A percentile compares a stretch with the other conserved stretches of the same genome.
phyloP scores from a whole-genome alignment of 2,113 vertebrate species.

The Ciconia boyciana region DNA sequence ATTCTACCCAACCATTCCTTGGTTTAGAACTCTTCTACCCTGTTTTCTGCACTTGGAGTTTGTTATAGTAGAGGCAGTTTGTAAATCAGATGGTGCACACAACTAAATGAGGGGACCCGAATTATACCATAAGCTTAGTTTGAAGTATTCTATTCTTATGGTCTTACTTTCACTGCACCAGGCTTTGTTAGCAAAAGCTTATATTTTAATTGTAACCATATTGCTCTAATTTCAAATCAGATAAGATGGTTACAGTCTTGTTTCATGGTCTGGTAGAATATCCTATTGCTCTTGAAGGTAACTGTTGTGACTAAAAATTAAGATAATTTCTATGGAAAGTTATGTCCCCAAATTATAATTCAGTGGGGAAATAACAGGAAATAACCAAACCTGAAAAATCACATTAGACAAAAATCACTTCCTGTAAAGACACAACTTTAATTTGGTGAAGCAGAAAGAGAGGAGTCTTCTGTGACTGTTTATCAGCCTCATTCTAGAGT shows the following conservation, averaged over 20 bases:
- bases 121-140: not conserved
- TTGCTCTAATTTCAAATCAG: not conserved
- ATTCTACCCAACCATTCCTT: not conserved
- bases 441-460: not conserved
- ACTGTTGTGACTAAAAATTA: not conserved
- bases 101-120: not conserved
- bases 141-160: not conserved
- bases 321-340: not conserved
- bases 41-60: not conserved
- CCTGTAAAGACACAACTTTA: not conserved
- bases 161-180: not conserved
- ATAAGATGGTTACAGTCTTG: not conserved
- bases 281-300: not conserved
- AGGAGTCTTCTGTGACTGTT: not conserved
- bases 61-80: not conserved
- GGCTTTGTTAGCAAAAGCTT: not conserved
- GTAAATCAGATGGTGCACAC: not conserved
- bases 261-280: not conserved
- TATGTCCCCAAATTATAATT: not conserved
- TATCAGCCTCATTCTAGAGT: not conserved
- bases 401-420: not conserved
- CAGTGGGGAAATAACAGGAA: not conserved
- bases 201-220: not conserved
- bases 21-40: not conserved
- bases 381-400: not conserved